phyloP scores from a whole-genome alignment of 2,113 vertebrate species.

The Chascanopsetta lugubris region DNA sequence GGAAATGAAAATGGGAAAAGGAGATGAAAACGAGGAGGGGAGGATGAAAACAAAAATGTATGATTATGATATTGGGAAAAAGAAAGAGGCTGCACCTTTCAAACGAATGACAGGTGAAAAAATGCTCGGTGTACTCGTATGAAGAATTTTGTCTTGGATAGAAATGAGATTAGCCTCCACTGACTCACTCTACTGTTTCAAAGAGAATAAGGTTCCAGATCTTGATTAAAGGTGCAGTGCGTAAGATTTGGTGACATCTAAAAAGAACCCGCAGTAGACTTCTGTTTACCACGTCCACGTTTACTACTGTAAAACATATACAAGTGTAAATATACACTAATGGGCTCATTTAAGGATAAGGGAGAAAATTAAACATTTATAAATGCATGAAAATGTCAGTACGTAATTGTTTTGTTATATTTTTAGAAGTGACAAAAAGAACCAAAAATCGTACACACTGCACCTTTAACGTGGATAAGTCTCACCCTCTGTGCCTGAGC shows the following conservation, averaged over 20 bases:
- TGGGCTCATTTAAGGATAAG: too few relatives aligned
- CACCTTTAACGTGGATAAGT: slow-evolving; percentile 21
- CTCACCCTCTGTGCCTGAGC: slow-evolving; percentile 19
- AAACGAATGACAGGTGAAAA: slow-evolving; percentile 7
- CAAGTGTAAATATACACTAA: too few relatives aligned
- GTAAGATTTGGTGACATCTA: too few relatives aligned
- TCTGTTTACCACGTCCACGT: too few relatives aligned
- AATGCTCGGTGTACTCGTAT: background rate
- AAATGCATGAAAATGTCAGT: too few relatives aligned
- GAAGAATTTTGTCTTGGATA: slow-evolving; percentile 25
- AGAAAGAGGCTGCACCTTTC: slow-evolving; percentile 20
- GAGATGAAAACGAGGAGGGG: background rate
- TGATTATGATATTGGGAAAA: background rate
- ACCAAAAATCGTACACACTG: too few relatives aligned
- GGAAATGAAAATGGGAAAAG: slow-evolving; percentile 19
- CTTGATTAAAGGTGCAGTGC: too few relatives aligned
- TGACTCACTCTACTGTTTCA: slow-evolving; percentile 18
- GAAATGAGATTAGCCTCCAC: slow-evolving; percentile 34
- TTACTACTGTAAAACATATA: too few relatives aligned
- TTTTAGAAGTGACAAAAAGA: too few relatives aligned
- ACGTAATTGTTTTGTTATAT: too few relatives aligned
- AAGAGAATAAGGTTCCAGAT: slow-evolving; percentile 32
- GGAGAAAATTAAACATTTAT: too few relatives aligned
- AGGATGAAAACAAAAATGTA: slow-evolving; percentile 3
- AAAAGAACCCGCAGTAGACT: too few relatives aligned